phyloP scores from a whole-genome alignment of 2,113 vertebrate genomes.

The Aythya baeri region DNA sequence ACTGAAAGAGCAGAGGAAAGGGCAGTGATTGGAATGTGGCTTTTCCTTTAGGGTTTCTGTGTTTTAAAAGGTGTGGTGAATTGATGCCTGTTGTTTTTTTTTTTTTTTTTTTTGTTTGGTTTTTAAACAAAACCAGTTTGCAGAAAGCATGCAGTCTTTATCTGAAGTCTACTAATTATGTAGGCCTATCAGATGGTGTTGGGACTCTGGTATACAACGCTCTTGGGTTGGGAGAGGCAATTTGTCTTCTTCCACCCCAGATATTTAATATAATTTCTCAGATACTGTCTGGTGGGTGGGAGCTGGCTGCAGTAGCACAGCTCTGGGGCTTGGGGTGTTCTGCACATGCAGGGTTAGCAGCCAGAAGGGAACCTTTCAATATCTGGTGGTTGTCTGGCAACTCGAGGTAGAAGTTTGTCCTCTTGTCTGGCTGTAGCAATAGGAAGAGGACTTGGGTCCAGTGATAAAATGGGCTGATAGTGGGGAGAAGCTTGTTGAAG shows the following conservation, averaged over 20 bases:
- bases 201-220: not conserved
- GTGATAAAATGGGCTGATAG: not conserved
- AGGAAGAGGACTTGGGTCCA: not conserved
- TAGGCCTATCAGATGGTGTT: not conserved
- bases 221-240: not conserved
- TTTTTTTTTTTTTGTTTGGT: no score
- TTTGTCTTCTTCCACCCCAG: not conserved
- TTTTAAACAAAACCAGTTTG: not conserved
- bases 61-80: not conserved
- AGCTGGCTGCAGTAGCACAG: not conserved
- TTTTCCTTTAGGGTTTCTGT: not conserved
- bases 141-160: fast-evolving
- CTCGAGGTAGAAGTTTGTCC: not conserved
- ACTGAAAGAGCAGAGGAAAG: not conserved
- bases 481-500: not conserved
- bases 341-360: not conserved
- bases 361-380: not conserved
- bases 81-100: not conserved
- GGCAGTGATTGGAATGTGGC: no score
- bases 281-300: not conserved
- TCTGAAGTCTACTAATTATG: not conserved
- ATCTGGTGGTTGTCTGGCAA: not conserved
- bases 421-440: not conserved
- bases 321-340: not conserved
- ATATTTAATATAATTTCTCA: not conserved